Evolutionary conservation across 2,797 vertebrate genomes (phyloP), one percentile per base, ranked within the genome.

Genomic region (Gambelia wislizenii): DNA sequence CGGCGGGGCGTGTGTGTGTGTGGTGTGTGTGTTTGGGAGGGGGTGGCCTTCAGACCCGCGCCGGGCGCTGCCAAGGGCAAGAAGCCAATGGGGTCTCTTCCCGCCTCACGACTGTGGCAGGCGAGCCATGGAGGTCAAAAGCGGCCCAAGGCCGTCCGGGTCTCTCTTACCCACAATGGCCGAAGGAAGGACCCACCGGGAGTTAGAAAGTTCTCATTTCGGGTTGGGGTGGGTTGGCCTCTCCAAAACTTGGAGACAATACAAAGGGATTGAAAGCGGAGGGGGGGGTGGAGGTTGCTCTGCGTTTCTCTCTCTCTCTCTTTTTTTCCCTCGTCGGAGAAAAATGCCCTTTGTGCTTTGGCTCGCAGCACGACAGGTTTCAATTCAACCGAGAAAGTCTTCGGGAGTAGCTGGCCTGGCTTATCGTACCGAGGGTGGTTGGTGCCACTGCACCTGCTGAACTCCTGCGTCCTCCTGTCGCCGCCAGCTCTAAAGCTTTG

Each of bases 1-100:
- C 78, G 88, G 3, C 22, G 61, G 7, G 61, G 61, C 22, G 61
- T 64, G 64, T 64, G 22, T 64, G 25, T 61, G 59, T 22, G 64
- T 8, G 64, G 9, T 3, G 30, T 12, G 64, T 10, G 64, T 9
- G 27, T 0, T 8, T 8, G 61, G 9, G 61, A 2, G 64, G 7
- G 61, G 61, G 2, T 27, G 25, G 7, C 25, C 0, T 16, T 13
- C 54, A 13, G 14, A 54, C 52, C 14, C 10, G 9, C 1, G 52
- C 52, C 52, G 52, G 52, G 12, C 52, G 52, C 52, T 54, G 54
- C 54, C 54, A 7, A 0, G 84, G 87, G 90, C 67, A 74, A 70
- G 84, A 90, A 93, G 59, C 27, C 2, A 84, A 61, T 16, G 83
- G 83, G 47, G 18, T 52, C 18, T 47, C 3, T 25, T 56, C 72